Base-by-base conservation (phyloP, 2,113 vertebrate species). In the Egretta garzetta region DNA sequence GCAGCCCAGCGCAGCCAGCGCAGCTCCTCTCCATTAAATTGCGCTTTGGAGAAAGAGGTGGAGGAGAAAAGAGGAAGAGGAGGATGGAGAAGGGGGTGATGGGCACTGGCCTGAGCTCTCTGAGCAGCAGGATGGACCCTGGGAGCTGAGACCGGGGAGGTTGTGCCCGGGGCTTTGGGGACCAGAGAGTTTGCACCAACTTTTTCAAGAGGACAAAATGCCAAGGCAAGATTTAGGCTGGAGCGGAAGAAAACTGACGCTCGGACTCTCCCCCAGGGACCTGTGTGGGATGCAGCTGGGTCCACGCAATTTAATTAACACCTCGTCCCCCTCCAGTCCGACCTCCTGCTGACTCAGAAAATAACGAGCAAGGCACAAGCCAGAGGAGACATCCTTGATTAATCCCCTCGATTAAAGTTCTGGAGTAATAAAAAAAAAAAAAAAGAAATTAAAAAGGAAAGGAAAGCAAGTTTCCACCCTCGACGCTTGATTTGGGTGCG, bases 231-330 rank as follows among this genome's bases (percentile, higher is more conserved):
- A 3, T 67, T 89, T 23, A 18, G 13, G 76, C 52, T n/a, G 27
- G 67, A 83, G 32, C 1, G 2, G 80, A 30, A 66, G 66, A 10
- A 75, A 93, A 39, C 0, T 26, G 20, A 8, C 15, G 17, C 62
- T 53, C 0, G 4, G 71, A 5, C 11, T 49, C 12, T 77, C 43
- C 76, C 67, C 26, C 0, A n/a, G 0, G 70, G n/a, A 75, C 8
- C 58, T 5, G 8, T 0, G 1, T 2, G 4, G 88, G 59, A 10
- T 9, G 5, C n/a, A n/a, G 43, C 43, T 0, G 0, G 24, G 68
- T 41, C 43, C 22, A 4, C 1, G 1, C 2, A 0, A 0, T n/a
- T 52, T 28, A 55, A 81, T 32, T 71, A 37, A 23, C 56, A 14
- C 56, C 62, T 62, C 23, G 4, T 60, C 4, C 12, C 68, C n/a